phyloP scores from a whole-genome alignment of 2,797 vertebrate species.

The Sebastolobus alascanus region DNA sequence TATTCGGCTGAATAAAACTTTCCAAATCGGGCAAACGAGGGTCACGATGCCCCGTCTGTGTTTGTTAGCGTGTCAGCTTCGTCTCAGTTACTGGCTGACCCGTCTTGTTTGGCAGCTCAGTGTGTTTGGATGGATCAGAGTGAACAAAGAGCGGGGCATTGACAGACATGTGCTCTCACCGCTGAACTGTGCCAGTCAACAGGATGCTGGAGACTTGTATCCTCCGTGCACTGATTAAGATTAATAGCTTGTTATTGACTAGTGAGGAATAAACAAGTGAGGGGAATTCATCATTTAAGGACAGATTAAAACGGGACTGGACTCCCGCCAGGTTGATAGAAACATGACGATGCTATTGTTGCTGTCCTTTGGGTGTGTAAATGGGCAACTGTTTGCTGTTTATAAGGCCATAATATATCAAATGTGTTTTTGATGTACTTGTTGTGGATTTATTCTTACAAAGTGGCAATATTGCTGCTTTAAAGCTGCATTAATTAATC shows the following conservation, averaged over 20 bases:
- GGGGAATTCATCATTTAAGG: conserved; percentile 4
- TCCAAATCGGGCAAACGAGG: conserved; percentile 5
- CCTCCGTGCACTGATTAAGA: conserved; percentile 28
- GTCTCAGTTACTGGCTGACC: conserved; percentile 18
- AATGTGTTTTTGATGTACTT: background rate
- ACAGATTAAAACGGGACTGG: background rate
- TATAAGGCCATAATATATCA: background rate
- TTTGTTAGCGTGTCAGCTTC: conserved; percentile 39
- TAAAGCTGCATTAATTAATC: background rate
- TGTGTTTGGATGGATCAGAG: conserved; percentile 41
- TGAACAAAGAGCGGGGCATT: conserved; percentile 15
- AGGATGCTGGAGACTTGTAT: conserved; percentile 39
- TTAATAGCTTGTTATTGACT: conserved; percentile 31
- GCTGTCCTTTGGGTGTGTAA: background rate
- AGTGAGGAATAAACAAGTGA: conserved; percentile 35
- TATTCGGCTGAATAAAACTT: conserved; percentile 10
- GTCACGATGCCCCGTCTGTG: conserved; percentile 11
- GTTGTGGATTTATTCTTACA: background rate
- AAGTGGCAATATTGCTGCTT: background rate
- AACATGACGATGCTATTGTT: background rate
- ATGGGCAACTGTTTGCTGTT: background rate
- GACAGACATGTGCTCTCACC: conserved; percentile 42
- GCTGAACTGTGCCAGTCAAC: conserved; percentile 37
- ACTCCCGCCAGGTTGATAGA: background rate
- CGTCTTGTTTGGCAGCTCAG: conserved; percentile 37